Evolutionary conservation across 2,888 invertebrate species (phyloP), one percentile per base, ranked within the genome.

Genomic region (Noctua janthe): DNA sequence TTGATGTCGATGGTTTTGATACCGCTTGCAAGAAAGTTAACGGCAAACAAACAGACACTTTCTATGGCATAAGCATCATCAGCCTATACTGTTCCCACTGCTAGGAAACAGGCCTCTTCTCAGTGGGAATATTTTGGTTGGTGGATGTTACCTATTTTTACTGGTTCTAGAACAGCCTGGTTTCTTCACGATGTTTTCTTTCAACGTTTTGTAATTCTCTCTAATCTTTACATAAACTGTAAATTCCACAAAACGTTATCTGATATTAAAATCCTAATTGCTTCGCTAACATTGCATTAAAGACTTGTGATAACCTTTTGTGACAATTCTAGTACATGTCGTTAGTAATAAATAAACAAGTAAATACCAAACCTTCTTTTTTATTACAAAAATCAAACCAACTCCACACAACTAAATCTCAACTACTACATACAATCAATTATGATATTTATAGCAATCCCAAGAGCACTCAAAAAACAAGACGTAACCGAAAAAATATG

Each of bases 401-500:
- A 29, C 7, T 29, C 2, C 29, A 7, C 7, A 29, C 13, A 15
- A 15, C 62, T 13, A 11, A 59, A 59, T 62, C 29, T 29, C 29
- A 62, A 62, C 29, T 62, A 62, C 29, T 0, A 29, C 29, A 62
- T 1, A 29, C 29, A 62, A 62, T 62, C 62, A 62, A 62, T 62
- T 64, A 64, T 35, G 64, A 64, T 64, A 64, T 35, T 64, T 64
- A 35, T 64, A 64, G n/a, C 51, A 74, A 72, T 69, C 78, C 39
- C 39, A 59, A 29, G 47, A 62, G 73, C 74, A 67, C 74, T 71
- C 6, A 10, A 67, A 64, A 85, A 74, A 88, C 76, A 81, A 85
- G 85, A 81, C 71, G 71, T 84, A 84, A 82, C 81, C 69, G 67
- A 89, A 88, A 90, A 91, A 93, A 92, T 92, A 94, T 92, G 89